Conservation (phyloP, 1,140 invertebrate genomes). For the Bombus terrestris region DNA sequence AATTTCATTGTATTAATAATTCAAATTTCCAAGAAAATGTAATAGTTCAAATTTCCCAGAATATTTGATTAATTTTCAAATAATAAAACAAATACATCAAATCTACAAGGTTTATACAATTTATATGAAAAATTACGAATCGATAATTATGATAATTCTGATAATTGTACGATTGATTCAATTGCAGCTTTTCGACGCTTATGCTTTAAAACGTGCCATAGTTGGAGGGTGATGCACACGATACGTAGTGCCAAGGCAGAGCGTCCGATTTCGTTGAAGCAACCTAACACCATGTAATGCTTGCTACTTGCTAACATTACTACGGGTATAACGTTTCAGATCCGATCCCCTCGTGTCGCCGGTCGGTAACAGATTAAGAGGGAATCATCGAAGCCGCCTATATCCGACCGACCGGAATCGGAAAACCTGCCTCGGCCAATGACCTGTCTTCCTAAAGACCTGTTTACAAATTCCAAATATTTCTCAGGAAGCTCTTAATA, state of each 20-base stretch:
- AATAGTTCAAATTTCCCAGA: no score
- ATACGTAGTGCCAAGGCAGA: conserved; percentile 35
- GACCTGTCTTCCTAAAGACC: neutral
- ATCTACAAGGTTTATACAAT: no score
- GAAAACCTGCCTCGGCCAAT: conserved; percentile 11
- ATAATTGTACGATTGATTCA: no score
- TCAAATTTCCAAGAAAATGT: no score
- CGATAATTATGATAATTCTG: no score
- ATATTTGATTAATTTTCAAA: no score
- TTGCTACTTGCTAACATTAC: conserved; percentile 54
- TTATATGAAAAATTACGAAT: no score
- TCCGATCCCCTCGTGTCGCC: conserved; percentile 36
- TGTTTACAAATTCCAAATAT: neutral
- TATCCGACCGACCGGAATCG: conserved; percentile 20
- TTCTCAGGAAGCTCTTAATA: neutral
- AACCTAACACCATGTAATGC: conserved; percentile 54
- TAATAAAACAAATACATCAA: no score
- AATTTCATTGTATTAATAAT: no score
- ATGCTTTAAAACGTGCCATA: neutral
- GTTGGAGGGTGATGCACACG: conserved; percentile 18
- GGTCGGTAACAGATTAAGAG: conserved; percentile 17
- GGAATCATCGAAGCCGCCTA: conserved; percentile 18
- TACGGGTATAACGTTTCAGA: conserved; percentile 55
- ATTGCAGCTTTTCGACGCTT: neutral
- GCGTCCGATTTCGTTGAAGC: conserved; percentile 51